Evolutionary conservation across 64 coral and sea anemone genomes (phyloP).

Genomic region (Hydrozoanthus tunicans): DNA sequence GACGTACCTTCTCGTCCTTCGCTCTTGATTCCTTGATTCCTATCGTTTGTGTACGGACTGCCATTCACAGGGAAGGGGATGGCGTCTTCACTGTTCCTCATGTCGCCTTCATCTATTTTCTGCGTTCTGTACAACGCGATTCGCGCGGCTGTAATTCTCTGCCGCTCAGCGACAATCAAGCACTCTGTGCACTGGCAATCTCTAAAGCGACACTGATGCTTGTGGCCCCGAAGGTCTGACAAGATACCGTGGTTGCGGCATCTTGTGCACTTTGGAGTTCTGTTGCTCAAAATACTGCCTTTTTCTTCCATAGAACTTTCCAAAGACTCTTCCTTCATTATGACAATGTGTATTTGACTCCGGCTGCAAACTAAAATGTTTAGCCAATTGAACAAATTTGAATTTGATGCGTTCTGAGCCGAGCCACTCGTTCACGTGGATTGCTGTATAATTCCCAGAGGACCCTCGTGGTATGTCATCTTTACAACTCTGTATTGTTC

Average conservation of each 20-base stretch:
- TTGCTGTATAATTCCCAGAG: constrained; percentile 7
- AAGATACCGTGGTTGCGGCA: constrained; percentile 94
- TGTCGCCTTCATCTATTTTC: constrained; percentile 80
- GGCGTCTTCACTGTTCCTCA: constrained; percentile 55
- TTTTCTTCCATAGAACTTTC: constrained; percentile 52
- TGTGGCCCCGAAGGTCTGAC: constrained; percentile 92
- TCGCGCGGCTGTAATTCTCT: constrained; percentile 83
- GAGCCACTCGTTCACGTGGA: constrained; percentile 49
- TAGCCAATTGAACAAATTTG: constrained; percentile 10
- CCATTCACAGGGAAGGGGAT: constrained; percentile 33
- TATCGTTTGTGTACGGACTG: not conserved
- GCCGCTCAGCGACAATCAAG: constrained; percentile 82
- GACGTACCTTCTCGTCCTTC: constrained; percentile 24
- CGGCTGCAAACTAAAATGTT: not conserved
- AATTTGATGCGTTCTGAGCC: constrained; percentile 34
- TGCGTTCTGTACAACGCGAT: constrained; percentile 92
- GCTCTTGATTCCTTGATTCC: not conserved
- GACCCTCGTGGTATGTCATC: constrained; percentile 26
- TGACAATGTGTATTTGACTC: not conserved
- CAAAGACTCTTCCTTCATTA: constrained; percentile 65
- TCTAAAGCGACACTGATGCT: constrained; percentile 92
- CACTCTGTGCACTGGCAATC: constrained; percentile 91
- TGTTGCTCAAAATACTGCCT: constrained; percentile 41
- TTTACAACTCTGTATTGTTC: constrained; percentile 63
- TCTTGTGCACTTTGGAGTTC: constrained; percentile 89